Evolutionary conservation across 2,113 vertebrate genomes (phyloP), one percentile per base, ranked within the genome.

Genomic region (Cololabis saira): DNA sequence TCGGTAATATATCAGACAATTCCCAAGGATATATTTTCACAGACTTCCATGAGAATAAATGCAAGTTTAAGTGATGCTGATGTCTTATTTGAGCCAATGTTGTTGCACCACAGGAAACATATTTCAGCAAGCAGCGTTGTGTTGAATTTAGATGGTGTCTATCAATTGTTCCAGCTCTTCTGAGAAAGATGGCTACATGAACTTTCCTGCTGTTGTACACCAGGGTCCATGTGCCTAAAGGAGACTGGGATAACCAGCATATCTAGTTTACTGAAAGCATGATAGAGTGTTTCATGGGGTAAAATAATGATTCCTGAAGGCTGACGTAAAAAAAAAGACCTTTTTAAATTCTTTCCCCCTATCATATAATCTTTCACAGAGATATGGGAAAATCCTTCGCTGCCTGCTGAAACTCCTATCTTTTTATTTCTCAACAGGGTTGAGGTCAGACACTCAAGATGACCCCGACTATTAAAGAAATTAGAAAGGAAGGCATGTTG

Each of bases 381-480:
- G 80, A 86, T 84, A 84, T 11, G 62, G 61, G 64, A 71, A 87
- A 82, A 81, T 73, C 61, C 61, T 67, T 73, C 56, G 27, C 53
- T 65, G 61, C 83, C 76, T 83, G 78, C 49, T 59, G 27, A 77
- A 72, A 73, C 67, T 66, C 60, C 72, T 80, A 82, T 83, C 75
- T 80, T 17, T 64, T 21, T 63, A 53, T 84, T 85, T 84, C 85
- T 67, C 76, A 87, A 85, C 33, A 80, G 73, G 83, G 82, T 83
- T 80, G 81, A 87, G 27, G 70, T 58, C 52, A 55, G 70, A 80
- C 81, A 70, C 64, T 85, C 74, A 84, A 87, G 87, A 81, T 89
- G 78, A 91, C 87, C 84, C 74, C 40, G 30, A 59, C 67, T 55
- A 62, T 80, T 73, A 70, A 50, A n/a, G 50, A 76, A 76, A 74